Conservation (phyloP, 2,113 vertebrate species). For the Tichodroma muraria region DNA sequence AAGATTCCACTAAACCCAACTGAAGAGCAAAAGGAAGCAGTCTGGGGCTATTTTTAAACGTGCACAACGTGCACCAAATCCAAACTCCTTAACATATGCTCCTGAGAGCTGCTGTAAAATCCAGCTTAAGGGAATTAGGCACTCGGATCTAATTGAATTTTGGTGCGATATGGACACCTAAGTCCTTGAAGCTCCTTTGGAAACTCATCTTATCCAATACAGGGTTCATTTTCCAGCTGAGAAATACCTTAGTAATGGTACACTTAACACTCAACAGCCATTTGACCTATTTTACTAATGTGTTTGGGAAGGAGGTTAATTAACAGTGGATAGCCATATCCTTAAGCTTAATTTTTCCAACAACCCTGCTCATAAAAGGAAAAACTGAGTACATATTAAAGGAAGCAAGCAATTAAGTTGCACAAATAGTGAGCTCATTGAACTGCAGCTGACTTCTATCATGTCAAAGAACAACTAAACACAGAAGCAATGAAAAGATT, state of each 20-base stretch:
- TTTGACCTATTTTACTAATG: conserved; percentile 78
- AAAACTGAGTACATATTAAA: conserved; percentile 81
- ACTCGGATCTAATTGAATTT: not conserved
- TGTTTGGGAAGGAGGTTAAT: conserved; percentile 82
- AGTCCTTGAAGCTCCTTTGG: conserved; percentile 4
- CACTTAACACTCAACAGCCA: conserved; percentile 72
- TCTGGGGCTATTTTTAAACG: not conserved
- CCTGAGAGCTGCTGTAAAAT: conserved; percentile 6
- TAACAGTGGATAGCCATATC: conserved; percentile 77
- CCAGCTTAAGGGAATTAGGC: conserved; percentile 35
- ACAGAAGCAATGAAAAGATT: conserved; percentile 77
- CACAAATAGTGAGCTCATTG: conserved; percentile 78
- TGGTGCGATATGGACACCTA: not conserved
- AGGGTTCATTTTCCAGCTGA: conserved; percentile 57
- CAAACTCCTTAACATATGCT: not conserved
- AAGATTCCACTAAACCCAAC: not conserved
- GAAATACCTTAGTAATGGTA: conserved; percentile 65
- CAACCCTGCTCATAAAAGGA: conserved; percentile 84
- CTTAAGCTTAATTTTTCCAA: conserved; percentile 78
- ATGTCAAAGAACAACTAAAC: conserved; percentile 83
- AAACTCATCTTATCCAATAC: conserved; percentile 8
- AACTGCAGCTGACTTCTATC: conserved; percentile 87
- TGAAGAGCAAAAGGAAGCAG: not conserved
- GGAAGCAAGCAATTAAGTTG: conserved; percentile 91
- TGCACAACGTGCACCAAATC: not conserved